These are phyloP conservation scores for Callopanchax toddi DNA, from an alignment of 2,113 vertebrate genomes.

Conservation along the genomic window DNA sequence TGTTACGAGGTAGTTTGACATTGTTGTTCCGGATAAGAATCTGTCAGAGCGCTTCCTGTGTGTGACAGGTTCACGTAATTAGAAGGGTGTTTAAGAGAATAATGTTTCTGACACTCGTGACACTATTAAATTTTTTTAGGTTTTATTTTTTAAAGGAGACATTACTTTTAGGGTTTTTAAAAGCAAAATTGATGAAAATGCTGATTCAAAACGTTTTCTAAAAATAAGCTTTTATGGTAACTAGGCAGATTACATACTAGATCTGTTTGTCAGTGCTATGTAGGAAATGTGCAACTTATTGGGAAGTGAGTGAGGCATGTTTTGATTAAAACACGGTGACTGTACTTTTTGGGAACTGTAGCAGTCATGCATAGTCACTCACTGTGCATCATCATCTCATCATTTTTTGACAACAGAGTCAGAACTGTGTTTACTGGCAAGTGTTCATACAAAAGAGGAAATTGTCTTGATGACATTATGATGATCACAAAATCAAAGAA, in stretches of 20 bases:
- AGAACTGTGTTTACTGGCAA: too few species aligned
- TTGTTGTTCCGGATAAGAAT: neutral
- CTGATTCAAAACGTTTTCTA: too few species aligned
- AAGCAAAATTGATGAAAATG: too few species aligned
- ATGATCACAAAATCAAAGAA: too few species aligned
- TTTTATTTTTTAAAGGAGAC: neutral
- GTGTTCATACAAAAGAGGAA: too few species aligned
- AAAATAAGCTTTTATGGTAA: neutral
- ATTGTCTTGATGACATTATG: too few species aligned
- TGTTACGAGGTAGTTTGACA: neutral
- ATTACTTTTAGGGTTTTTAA: neutral
- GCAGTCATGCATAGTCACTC: too few species aligned
- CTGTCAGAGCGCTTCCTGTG: conserved; percentile 9
- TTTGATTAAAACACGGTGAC: neutral
- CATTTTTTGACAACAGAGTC: too few species aligned
- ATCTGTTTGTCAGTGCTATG: conserved; percentile 39
- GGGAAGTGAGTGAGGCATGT: conserved; percentile 4
- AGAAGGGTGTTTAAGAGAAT: conserved; percentile 12
- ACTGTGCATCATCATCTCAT: too few species aligned
- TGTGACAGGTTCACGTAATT: neutral
- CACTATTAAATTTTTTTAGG: neutral
- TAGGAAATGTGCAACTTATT: conserved; percentile 29
- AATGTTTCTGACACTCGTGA: neutral
- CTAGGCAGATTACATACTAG: neutral
- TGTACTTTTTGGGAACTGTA: conserved; percentile 1